Percentiles rank a stretch among this genome's conserved stretches.
These are phyloP conservation scores for Drosophila nr. perissopoda DNA, from an alignment of 2,888 invertebrate genomes.

Conservation along the genomic window DNA sequence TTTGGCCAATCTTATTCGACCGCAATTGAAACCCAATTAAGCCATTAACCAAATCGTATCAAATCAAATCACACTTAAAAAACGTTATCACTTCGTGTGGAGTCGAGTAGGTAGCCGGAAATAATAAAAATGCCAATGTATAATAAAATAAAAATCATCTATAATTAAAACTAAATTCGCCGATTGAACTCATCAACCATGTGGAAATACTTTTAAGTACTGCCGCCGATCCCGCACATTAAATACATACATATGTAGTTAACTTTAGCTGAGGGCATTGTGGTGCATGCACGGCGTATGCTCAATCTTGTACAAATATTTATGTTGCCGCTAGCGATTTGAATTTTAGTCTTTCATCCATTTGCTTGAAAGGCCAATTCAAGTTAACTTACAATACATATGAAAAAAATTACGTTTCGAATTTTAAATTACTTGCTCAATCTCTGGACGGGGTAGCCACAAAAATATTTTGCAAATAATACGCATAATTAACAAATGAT, in stretches of 20 bases:
- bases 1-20: slow-evolving; percentile 55
- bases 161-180: slow-evolving; percentile 16
- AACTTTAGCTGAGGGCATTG: slow-evolving; percentile 31
- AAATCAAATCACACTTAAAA: slow-evolving; percentile 13
- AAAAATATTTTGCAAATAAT: slow-evolving; percentile 62
- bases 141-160: slow-evolving; percentile 10
- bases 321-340: slow-evolving; percentile 37
- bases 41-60: slow-evolving; percentile 32
- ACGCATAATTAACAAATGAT: slow-evolving; percentile 70
- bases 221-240: slow-evolving; percentile 3
- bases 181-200: slow-evolving; percentile 38
- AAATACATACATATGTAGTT: slow-evolving; percentile 36
- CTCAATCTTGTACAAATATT: slow-evolving; percentile 42
- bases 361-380: slow-evolving; percentile 46
- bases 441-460: slow-evolving; percentile 27
- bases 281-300: slow-evolving; percentile 34
- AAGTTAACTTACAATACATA: slow-evolving; percentile 12
- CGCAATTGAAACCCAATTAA: slow-evolving; percentile 40
- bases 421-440: slow-evolving; percentile 57
- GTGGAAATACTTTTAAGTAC: slow-evolving; percentile 39
- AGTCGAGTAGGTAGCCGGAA: slow-evolving; percentile 42
- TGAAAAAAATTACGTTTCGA: slow-evolving; percentile 18
- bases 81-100: slow-evolving; percentile 49
- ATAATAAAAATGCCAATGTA: slow-evolving; percentile 5
- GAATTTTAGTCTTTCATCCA: slow-evolving; percentile 41